Evolutionary conservation across 2,888 invertebrate genomes (phyloP), one percentile per base, ranked within the genome.

Genomic region (Oscheius sp.): DNA sequence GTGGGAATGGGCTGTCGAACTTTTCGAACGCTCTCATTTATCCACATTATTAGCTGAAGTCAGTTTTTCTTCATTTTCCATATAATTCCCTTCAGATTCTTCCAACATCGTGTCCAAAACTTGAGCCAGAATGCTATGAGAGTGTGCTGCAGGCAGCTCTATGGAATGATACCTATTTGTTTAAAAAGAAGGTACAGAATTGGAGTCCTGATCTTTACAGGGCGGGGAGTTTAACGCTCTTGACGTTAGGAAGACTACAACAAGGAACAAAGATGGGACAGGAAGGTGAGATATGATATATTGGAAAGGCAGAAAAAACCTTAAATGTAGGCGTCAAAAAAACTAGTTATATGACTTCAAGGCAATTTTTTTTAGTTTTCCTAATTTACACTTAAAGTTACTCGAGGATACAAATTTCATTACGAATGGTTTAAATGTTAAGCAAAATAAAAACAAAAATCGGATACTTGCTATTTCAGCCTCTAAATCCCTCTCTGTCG

Each of bases 51-150:
- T 80, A 9, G 75, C 78, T 8, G 80, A 78, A 3, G 74, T 75
- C 17, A 32, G 26, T 33, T 61, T 22, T 17, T 17, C 24, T 22
- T 20, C 20, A 8, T 57, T 45, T 61, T 1, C 71, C 47, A 49
- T 76, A 8, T 64, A 70, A 8, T 44, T 57, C 17, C 44, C 71
- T 80, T 24, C 68, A 79, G 63, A 69, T 78, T 28, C 64, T 86
- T 2, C 86, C 86, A 2, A 73, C 75, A 8, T 24, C 59, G 1
- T 66, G 72, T n/a, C 86, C 86, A 3, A 80, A 78, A 66, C 69
- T 86, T 41, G 84, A 86, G 61, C 79, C 86, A 0, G 83, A 83
- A 44, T 75, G 78, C 51, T 85, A 85, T 56, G 80, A 85, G 63
- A 63, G 41, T 30, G 80, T 78, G 0, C 66, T 81, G 24, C 2